Conservation (phyloP, 92 coral and sea anemone species). For the Phenganax subtilis region DNA sequence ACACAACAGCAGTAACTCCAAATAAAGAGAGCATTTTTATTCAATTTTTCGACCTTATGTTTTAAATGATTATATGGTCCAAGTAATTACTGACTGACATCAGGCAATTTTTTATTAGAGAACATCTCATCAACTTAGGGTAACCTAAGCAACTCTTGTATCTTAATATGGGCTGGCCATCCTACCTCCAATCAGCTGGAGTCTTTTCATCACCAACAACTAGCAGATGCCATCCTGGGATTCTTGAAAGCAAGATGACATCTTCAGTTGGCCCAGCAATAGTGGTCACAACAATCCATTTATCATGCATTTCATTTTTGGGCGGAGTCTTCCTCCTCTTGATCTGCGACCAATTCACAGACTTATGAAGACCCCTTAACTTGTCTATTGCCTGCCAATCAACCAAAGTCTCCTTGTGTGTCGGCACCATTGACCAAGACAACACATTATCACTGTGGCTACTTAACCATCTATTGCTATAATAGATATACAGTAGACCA, state of each 20-base stretch:
- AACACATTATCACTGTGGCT: neutral
- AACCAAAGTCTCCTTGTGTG: conserved; percentile 18
- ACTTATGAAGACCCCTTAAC: neutral
- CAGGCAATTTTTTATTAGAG: no score
- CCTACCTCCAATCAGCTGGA: conserved; percentile 23
- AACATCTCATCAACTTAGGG: no score
- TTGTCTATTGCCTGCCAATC: conserved; percentile 7
- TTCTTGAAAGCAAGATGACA: conserved; percentile 22
- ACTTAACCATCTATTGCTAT: neutral
- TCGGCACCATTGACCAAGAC: neutral
- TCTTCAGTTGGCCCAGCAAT: conserved; percentile 32
- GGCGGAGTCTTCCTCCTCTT: conserved; percentile 13
- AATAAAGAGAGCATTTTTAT: no score
- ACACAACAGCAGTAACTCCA: no score
- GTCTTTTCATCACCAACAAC: conserved; percentile 40
- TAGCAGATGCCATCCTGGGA: conserved; percentile 32
- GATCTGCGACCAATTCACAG: conserved; percentile 33
- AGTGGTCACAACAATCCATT: conserved; percentile 39
- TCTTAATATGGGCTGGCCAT: neutral
- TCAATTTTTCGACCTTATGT: no score
- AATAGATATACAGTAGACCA: conserved; percentile 3
- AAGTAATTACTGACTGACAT: no score
- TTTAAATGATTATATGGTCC: no score
- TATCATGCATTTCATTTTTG: conserved; percentile 16
- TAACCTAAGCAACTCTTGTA: no score